phyloP scores from a whole-genome alignment of 2,888 invertebrate species.

The Nymphalis c-album region DNA sequence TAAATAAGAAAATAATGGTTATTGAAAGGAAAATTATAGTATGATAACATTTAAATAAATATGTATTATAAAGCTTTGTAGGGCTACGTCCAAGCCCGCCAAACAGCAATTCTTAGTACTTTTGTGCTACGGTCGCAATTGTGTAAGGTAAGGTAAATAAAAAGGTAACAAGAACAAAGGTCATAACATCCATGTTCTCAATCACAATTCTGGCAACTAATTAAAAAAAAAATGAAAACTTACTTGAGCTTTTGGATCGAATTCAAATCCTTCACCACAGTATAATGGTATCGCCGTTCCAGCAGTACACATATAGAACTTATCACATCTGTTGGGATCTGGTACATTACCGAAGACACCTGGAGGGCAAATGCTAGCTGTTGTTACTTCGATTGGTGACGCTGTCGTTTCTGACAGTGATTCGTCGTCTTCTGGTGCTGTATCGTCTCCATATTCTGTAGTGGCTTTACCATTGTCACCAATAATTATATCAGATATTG shows the following conservation, averaged over 20 bases:
- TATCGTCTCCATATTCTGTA: not conserved
- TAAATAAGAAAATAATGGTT: no score
- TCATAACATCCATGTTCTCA: no score
- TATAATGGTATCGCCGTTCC: conserved; percentile 45
- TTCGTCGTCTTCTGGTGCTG: not conserved
- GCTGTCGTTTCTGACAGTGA: not conserved
- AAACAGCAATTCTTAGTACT: no score
- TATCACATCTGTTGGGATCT: conserved; percentile 49
- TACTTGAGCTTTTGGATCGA: conserved; percentile 28
- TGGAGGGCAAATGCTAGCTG: conserved; percentile 43
- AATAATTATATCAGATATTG: not conserved
- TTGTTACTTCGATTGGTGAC: conserved; percentile 18
- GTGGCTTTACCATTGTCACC: not conserved
- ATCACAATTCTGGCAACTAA: not conserved
- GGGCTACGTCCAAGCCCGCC: no score
- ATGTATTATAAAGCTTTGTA: no score
- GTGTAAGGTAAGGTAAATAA: no score
- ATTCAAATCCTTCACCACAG: conserved; percentile 39
- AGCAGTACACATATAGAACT: conserved; percentile 51
- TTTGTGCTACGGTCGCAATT: no score
- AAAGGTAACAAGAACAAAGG: no score
- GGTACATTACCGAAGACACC: conserved; percentile 50
- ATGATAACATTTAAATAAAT: no score
- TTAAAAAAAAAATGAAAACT: conserved; percentile 4
- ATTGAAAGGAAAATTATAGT: no score